phyloP scores from a whole-genome alignment of 2,113 vertebrate genomes.

The Sceloporus undulatus region DNA sequence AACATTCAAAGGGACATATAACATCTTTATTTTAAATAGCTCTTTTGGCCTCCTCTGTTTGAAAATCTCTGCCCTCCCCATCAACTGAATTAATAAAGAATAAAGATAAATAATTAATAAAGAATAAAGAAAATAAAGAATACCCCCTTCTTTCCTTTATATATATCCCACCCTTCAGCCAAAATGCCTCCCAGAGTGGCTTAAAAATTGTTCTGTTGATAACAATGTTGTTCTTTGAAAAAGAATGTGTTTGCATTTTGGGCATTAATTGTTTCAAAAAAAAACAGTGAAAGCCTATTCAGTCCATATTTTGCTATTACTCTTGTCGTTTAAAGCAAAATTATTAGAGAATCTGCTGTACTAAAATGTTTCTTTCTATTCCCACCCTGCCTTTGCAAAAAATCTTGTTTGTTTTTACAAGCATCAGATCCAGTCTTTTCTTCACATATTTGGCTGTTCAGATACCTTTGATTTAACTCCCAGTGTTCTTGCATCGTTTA shows the following conservation, averaged over 20 bases:
- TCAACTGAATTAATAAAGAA: no score
- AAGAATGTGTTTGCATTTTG: conserved; percentile 36
- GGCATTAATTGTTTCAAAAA: conserved; percentile 39
- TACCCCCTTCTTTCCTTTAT: no score
- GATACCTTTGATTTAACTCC: conserved; percentile 49
- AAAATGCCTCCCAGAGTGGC: background rate
- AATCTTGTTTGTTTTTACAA: background rate
- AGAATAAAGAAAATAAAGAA: no score
- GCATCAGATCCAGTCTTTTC: conserved; percentile 43
- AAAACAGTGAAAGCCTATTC: conserved; percentile 24
- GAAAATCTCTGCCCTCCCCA: background rate
- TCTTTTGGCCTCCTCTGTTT: background rate
- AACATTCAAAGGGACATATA: background rate
- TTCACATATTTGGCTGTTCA: conserved; percentile 35
- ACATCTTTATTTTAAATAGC: background rate
- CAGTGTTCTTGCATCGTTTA: conserved; percentile 28
- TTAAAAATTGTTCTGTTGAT: no score
- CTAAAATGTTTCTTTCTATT: conserved; percentile 19
- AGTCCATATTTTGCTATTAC: background rate
- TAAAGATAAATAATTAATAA: no score
- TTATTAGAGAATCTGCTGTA: conserved; percentile 9
- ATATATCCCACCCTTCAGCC: background rate
- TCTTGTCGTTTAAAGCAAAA: conserved; percentile 31
- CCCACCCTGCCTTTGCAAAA: no score
- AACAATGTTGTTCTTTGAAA: background rate